Evolutionary conservation across 2,113 vertebrate species (phyloP).

Genomic region (Hypanus sabinus): DNA sequence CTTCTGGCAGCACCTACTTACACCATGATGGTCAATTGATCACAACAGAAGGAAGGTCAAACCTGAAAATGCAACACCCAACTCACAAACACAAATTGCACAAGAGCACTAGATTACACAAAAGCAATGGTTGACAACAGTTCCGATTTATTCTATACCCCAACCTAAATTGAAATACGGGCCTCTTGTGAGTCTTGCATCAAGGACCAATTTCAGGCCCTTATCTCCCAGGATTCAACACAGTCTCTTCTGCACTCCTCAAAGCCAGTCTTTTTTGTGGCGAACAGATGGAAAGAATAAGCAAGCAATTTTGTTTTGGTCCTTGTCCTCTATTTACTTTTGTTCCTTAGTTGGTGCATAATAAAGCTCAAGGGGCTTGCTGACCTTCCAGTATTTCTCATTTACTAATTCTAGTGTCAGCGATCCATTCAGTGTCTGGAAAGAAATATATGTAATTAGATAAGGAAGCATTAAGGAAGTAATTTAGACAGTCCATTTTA

Average conservation of each 20-base stretch:
- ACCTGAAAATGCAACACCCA: neutral
- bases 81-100: neutral
- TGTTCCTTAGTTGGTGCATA: slow-evolving; percentile 77
- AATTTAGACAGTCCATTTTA: neutral
- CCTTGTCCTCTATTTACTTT: slow-evolving; percentile 44
- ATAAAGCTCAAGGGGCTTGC: slow-evolving; percentile 74
- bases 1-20: neutral
- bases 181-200: neutral
- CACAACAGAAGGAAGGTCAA: neutral
- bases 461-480: too few relatives aligned
- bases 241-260: neutral
- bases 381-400: slow-evolving; percentile 82
- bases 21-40: neutral
- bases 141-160: neutral
- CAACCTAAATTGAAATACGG: neutral
- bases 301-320: neutral
- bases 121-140: neutral
- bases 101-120: neutral
- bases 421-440: slow-evolving; percentile 76
- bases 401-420: slow-evolving; percentile 80
- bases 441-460: neutral
- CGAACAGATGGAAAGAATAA: neutral
- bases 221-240: neutral
- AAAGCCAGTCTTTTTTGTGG: neutral
- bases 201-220: neutral